Evolutionary conservation across 2,797 vertebrate genomes (phyloP).

Genomic region (Oreochromis grahami): DNA sequence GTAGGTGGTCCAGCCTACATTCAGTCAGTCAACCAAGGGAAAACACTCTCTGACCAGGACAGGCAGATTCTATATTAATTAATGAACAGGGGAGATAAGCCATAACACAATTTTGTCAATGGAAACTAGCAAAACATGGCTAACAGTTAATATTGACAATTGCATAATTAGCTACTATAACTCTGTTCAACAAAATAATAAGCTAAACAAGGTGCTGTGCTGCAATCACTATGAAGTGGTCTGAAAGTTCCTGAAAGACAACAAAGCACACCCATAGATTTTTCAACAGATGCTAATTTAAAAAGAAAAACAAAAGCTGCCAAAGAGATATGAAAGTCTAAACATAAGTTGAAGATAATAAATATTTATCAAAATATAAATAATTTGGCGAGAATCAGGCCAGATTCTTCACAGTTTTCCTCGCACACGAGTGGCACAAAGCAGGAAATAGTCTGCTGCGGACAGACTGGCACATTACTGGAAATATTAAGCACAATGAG

Average conservation of each 20-base stretch:
- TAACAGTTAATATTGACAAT: not conserved
- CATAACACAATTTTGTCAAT: not conserved
- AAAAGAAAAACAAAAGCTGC: not conserved
- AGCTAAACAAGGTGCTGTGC: not conserved
- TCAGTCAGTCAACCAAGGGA: not conserved
- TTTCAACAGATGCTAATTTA: not conserved
- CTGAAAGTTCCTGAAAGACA: not conserved
- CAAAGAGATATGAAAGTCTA: not conserved
- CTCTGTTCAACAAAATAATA: not conserved
- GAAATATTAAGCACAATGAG: not conserved
- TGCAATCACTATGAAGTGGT: not conserved
- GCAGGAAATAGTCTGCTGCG: not conserved
- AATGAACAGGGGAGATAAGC: not conserved
- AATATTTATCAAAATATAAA: not conserved
- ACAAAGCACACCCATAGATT: not conserved
- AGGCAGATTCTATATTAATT: not conserved
- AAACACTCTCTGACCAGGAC: not conserved
- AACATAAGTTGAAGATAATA: not conserved
- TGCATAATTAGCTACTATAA: not conserved
- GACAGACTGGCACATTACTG: not conserved
- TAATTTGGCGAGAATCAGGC: not conserved
- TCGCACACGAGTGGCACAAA: not conserved
- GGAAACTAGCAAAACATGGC: not conserved
- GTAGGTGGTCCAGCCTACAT: not conserved
- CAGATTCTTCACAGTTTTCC: not conserved